Conservation (phyloP, 2,797 vertebrate genomes). For the Spinus pinus region DNA sequence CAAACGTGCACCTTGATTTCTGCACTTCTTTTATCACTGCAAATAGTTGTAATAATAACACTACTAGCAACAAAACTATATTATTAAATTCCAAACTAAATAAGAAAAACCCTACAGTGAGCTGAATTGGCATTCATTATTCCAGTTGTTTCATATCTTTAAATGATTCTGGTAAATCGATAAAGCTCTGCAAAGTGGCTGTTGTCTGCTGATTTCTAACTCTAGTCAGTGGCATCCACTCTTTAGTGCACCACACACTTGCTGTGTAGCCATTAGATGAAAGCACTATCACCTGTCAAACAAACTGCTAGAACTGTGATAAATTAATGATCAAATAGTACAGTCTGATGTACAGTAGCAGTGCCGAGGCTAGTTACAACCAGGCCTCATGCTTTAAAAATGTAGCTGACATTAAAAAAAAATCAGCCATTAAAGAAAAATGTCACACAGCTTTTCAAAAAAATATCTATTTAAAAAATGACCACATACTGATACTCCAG, state of each 20-base stretch:
- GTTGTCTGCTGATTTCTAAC: conserved; percentile 69
- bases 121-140: conserved; percentile 66
- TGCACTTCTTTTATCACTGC: neutral
- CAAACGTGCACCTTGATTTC: neutral
- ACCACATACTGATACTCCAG: conserved; percentile 69
- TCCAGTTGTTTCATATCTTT: conserved; percentile 65
- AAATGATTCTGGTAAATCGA: conserved; percentile 73
- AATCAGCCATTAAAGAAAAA: conserved; percentile 81
- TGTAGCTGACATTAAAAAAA: conserved; percentile 84
- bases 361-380: conserved; percentile 83
- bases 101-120: conserved; percentile 13
- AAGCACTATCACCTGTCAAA: conserved; percentile 93
- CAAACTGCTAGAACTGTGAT: conserved; percentile 95
- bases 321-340: conserved; percentile 97
- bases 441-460: conserved; percentile 78
- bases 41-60: neutral
- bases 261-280: conserved; percentile 87
- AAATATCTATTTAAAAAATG: conserved; percentile 76
- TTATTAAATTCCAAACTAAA: conserved; percentile 1
- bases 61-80: neutral
- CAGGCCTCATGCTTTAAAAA: conserved; percentile 80
- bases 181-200: conserved; percentile 72
- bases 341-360: conserved; percentile 84
- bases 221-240: conserved; percentile 65
- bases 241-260: conserved; percentile 74